These are phyloP conservation scores for Nannospalax galili DNA, from an alignment of 2,113 vertebrate genomes.

Conservation along the genomic window DNA sequence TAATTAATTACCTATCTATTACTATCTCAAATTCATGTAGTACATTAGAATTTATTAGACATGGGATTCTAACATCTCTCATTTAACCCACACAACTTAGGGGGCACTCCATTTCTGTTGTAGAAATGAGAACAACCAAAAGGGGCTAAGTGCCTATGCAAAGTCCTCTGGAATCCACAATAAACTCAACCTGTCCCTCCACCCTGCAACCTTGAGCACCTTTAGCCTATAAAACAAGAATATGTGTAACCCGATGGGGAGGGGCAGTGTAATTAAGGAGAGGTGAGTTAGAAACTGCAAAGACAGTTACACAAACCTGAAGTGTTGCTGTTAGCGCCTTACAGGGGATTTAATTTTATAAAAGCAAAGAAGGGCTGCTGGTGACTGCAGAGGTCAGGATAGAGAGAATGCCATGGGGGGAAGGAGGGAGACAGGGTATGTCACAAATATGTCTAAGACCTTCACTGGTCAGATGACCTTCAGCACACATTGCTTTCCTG, in stretches of 20 bases:
- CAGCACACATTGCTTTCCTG: neutral
- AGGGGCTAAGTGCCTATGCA: neutral
- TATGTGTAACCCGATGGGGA: neutral
- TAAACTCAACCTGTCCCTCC: neutral
- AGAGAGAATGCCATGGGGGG: neutral
- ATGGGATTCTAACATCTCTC: neutral
- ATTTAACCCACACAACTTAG: neutral
- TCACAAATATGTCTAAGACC: neutral
- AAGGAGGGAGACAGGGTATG: neutral
- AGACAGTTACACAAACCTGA: neutral
- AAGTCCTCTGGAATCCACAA: neutral
- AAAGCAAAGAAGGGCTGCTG: neutral
- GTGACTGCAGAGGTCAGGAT: neutral
- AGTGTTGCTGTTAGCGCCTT: slow-evolving; percentile 17
- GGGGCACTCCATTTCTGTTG: neutral
- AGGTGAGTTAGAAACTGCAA: slow-evolving; percentile 51
- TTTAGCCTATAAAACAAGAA: neutral
- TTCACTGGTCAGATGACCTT: neutral
- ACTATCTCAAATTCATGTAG: neutral
- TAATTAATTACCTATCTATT: neutral
- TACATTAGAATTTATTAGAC: neutral
- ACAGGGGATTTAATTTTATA: neutral
- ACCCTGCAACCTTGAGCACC: neutral
- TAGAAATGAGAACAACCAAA: neutral
- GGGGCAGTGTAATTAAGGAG: slow-evolving; percentile 12